Evolutionary conservation across 2,113 vertebrate species (phyloP).

Genomic region (Clarias magur): DNA sequence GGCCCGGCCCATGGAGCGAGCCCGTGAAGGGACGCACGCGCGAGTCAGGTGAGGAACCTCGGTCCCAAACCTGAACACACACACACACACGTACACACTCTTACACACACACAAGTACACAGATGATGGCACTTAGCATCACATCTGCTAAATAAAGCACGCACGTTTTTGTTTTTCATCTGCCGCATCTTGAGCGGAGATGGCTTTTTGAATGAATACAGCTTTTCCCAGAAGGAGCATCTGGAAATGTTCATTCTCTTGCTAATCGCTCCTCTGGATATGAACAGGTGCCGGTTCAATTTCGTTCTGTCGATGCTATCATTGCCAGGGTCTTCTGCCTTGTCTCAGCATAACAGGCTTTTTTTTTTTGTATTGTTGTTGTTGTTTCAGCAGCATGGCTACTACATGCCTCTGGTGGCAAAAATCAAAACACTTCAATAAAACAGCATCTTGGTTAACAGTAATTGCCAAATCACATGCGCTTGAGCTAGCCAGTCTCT

Average conservation of each 20-base stretch:
- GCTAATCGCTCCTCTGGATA: slow-evolving; percentile 22
- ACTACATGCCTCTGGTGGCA: slow-evolving; percentile 36
- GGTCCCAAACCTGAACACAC: background rate
- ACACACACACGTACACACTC: background rate
- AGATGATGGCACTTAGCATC: background rate
- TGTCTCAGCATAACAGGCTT: background rate
- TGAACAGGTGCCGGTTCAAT: slow-evolving; percentile 45
- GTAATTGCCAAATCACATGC: slow-evolving; percentile 47
- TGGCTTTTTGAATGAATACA: slow-evolving; percentile 10
- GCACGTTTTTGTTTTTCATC: background rate
- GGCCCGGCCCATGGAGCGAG: slow-evolving; percentile 88
- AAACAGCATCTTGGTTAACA: slow-evolving; percentile 28
- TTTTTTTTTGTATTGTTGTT: slow-evolving; percentile 19
- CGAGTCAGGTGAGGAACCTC: slow-evolving; percentile 80
- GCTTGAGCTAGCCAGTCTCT: slow-evolving; percentile 37
- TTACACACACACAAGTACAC: background rate
- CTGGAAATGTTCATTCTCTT: slow-evolving; percentile 39
- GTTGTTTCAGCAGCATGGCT: background rate
- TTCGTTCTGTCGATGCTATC: slow-evolving; percentile 36
- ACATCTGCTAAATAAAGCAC: slow-evolving; percentile 1
- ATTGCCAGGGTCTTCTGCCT: slow-evolving; percentile 18
- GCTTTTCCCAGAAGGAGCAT: slow-evolving; percentile 26
- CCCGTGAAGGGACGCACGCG: slow-evolving; percentile 76
- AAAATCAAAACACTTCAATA: slow-evolving; percentile 16
- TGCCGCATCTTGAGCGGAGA: background rate